Conservation (phyloP, 2,113 vertebrate species). For the Nycticryphes semicollaris region DNA sequence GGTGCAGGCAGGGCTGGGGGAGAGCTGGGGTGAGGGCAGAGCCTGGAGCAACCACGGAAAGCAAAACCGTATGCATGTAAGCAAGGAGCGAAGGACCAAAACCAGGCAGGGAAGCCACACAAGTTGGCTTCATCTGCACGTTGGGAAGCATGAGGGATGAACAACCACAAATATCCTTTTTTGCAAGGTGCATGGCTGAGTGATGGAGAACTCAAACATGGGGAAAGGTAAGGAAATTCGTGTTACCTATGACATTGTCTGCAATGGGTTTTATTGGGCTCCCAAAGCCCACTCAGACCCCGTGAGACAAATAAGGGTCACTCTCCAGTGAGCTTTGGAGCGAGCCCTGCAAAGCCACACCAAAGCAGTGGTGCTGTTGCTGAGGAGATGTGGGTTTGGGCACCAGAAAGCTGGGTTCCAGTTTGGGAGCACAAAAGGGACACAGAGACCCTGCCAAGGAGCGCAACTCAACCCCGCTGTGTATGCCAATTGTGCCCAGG, state of each 20-base stretch:
- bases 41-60: neutral
- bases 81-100: neutral
- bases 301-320: neutral
- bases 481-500: no score
- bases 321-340: neutral
- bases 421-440: neutral
- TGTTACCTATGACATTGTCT: rapidly evolving
- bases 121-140: neutral
- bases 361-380: rapidly evolving
- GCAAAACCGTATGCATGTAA: rapidly evolving
- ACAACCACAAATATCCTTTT: neutral
- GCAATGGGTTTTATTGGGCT: neutral
- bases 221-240: neutral
- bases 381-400: rapidly evolving
- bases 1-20: neutral
- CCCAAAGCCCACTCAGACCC: neutral
- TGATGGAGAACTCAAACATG: neutral
- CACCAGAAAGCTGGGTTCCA: neutral
- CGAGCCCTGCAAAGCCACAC: neutral
- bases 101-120: neutral
- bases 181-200: neutral
- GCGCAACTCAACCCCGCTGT: rapidly evolving
- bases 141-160: neutral
- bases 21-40: neutral
- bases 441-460: neutral